Percentiles rank a stretch among this genome's conserved stretches.
Conservation (phyloP, 2,113 vertebrate species). For the Calidris pugnax region DNA sequence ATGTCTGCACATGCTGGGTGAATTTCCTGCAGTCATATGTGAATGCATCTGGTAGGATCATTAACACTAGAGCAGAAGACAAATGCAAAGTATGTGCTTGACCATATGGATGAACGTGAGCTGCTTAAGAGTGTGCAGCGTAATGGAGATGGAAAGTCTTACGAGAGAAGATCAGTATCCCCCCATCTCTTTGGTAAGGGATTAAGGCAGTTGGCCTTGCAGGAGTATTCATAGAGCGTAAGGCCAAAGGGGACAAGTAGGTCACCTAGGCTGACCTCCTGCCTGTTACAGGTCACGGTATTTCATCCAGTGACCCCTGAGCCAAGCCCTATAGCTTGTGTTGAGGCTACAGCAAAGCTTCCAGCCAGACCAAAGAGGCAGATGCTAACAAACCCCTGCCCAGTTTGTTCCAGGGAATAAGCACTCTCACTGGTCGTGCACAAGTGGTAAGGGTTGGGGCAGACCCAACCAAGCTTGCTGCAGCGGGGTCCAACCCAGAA, state of each 20-base stretch:
- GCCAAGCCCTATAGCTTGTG: neutral
- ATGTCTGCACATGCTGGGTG: slow-evolving; percentile 4
- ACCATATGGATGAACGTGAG: slow-evolving; percentile 65
- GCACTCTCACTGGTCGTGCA: neutral
- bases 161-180: slow-evolving; percentile 52
- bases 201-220: slow-evolving; percentile 67
- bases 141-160: slow-evolving; percentile 69
- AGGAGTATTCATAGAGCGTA: slow-evolving; percentile 20
- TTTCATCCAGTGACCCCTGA: neutral
- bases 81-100: slow-evolving; percentile 67
- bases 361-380: neutral
- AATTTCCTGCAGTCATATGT: slow-evolving; percentile 47
- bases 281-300: neutral
- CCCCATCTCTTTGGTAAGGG: slow-evolving; percentile 41
- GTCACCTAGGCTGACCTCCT: slow-evolving; percentile 27
- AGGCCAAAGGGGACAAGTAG: slow-evolving; percentile 26
- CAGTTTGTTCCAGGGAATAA: neutral
- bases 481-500: neutral
- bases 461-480: neutral
- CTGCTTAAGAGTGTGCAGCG: slow-evolving; percentile 43
- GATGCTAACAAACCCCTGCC: neutral
- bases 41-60: slow-evolving; percentile 65
- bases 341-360: neutral
- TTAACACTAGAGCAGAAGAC: slow-evolving; percentile 62
- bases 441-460: rapidly evolving